Evolutionary conservation across 2,888 invertebrate species (phyloP).

Genomic region (Litoditis marina): DNA sequence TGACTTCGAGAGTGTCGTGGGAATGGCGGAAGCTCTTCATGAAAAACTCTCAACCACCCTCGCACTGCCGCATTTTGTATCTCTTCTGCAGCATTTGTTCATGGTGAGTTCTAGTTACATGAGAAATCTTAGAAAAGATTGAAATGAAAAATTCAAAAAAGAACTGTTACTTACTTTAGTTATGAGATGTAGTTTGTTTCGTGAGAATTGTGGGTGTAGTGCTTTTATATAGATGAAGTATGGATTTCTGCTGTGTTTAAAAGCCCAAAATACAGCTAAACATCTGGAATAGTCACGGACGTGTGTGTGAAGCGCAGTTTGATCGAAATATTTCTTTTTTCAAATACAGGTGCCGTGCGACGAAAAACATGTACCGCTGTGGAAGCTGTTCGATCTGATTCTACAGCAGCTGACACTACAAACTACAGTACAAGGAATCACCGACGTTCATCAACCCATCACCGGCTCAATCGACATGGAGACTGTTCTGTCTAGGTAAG

Average conservation of each 20-base stretch:
- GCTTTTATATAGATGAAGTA: too few species aligned
- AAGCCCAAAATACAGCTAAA: too few species aligned
- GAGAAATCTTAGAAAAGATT: background rate
- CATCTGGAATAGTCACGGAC: too few species aligned
- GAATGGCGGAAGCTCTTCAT: slow-evolving; percentile 76
- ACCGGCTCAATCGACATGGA: slow-evolving; percentile 50
- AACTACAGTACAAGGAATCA: slow-evolving; percentile 46
- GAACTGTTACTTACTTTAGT: background rate
- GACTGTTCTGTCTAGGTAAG: slow-evolving; percentile 44
- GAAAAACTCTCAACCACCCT: slow-evolving; percentile 76
- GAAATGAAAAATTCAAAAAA: too few species aligned
- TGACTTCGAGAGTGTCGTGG: slow-evolving; percentile 72
- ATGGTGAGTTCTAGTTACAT: slow-evolving; percentile 69
- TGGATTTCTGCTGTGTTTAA: too few species aligned
- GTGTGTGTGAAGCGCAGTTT: background rate
- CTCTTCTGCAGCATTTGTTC: slow-evolving; percentile 82
- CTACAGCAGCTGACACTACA: slow-evolving; percentile 73
- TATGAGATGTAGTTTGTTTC: too few species aligned
- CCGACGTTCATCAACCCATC: slow-evolving; percentile 40
- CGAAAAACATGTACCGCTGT: slow-evolving; percentile 83
- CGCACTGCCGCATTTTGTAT: slow-evolving; percentile 87
- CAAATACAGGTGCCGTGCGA: slow-evolving; percentile 70
- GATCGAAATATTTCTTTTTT: slow-evolving; percentile 48
- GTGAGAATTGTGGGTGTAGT: too few species aligned
- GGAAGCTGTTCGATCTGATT: slow-evolving; percentile 88